Conservation (phyloP, 1,140 invertebrate genomes). For the Ceratina japonica region DNA sequence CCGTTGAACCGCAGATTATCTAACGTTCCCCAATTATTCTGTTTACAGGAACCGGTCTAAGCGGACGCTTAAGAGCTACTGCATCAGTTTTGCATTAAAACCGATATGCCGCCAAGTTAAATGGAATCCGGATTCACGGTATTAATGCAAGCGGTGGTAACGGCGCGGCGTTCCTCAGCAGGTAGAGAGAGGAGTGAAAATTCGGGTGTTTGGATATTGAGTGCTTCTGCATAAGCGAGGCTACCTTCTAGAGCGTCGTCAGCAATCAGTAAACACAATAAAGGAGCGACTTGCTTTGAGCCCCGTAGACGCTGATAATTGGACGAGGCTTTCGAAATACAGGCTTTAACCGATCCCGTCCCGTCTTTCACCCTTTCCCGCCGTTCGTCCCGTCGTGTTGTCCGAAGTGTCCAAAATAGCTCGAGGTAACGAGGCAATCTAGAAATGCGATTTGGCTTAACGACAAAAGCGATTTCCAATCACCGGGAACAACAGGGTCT, state of each 20-base stretch:
- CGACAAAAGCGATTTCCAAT: constrained; percentile 67
- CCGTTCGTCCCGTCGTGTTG: constrained; percentile 15
- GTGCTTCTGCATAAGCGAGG: constrained; percentile 18
- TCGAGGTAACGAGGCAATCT: constrained; percentile 64
- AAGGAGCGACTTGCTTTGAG: constrained; percentile 57
- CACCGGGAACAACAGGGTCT: constrained; percentile 55
- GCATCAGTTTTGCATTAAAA: not conserved
- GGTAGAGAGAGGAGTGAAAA: constrained; percentile 21
- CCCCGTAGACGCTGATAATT: constrained; percentile 63
- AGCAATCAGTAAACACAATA: constrained; percentile 54
- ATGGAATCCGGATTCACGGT: constrained; percentile 4
- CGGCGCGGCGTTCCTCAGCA: too few species aligned
- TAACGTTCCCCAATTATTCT: not conserved
- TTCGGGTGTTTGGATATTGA: constrained; percentile 31
- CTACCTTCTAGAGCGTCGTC: constrained; percentile 30
- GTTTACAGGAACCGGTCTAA: not conserved
- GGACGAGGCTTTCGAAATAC: constrained; percentile 57
- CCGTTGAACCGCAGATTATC: not conserved
- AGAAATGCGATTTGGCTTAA: constrained; percentile 65
- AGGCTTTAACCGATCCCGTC: constrained; percentile 52
- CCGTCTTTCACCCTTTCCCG: not conserved
- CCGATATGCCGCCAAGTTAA: not conserved
- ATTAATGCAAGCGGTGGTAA: constrained; percentile 19
- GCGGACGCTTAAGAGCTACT: not conserved
- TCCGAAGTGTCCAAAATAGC: constrained; percentile 60